Evolutionary conservation across 2,888 invertebrate genomes (phyloP).

Genomic region (Mylabris sibirica): DNA sequence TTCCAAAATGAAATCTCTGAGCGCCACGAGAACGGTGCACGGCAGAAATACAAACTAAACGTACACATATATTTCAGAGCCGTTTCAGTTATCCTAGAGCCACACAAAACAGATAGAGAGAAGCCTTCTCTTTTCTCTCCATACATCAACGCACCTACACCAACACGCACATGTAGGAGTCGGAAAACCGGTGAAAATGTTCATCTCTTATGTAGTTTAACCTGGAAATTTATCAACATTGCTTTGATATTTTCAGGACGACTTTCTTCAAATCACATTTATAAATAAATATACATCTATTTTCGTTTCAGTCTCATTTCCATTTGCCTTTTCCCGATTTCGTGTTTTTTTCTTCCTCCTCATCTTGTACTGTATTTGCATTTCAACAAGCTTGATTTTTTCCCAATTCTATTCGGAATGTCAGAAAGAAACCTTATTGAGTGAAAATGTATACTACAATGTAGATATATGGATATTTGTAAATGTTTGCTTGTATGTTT

Average conservation of each 20-base stretch:
- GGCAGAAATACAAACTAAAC: not conserved
- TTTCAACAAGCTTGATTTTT: not conserved
- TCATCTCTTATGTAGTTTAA: not conserved
- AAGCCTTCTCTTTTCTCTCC: not conserved
- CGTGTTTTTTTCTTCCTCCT: not conserved
- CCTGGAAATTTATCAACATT: constrained; percentile 11
- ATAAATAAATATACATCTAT: not conserved
- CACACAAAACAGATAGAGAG: not conserved
- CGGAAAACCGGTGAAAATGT: not conserved
- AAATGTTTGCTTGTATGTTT: constrained; percentile 5
- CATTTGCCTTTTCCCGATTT: not conserved
- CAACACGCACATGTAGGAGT: not conserved
- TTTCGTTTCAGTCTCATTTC: not conserved
- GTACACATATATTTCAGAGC: not conserved
- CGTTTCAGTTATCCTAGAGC: not conserved
- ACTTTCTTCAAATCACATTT: not conserved
- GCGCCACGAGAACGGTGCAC: constrained; percentile 8
- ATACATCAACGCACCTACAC: too few relatives aligned
- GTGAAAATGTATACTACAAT: not conserved
- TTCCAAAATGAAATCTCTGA: not conserved
- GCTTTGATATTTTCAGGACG: not conserved
- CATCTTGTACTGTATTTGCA: not conserved
- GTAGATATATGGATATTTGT: not conserved
- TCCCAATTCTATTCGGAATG: not conserved
- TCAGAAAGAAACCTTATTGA: not conserved